Conservation (phyloP, 2,113 vertebrate species). For the Mobula hypostoma region DNA sequence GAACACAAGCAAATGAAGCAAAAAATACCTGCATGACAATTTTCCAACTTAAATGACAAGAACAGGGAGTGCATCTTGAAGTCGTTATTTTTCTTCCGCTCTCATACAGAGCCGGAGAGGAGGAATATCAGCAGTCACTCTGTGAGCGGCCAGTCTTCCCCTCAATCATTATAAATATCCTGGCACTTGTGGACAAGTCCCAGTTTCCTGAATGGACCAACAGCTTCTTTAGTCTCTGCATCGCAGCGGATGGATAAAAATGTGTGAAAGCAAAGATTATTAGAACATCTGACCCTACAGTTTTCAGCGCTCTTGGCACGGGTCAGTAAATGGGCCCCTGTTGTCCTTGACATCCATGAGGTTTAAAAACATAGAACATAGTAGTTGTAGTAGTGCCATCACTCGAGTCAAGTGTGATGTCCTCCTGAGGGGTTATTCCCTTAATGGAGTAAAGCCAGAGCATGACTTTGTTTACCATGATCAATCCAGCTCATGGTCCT, state of each 20-base stretch:
- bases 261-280: background rate
- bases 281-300: background rate
- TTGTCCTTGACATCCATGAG: background rate
- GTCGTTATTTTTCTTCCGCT: background rate
- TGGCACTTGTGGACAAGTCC: background rate
- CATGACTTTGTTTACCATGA: no score
- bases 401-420: no score
- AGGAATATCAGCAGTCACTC: background rate
- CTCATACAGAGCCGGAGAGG: background rate
- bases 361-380: background rate
- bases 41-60: background rate
- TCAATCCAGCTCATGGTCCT: no score
- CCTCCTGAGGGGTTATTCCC: no score
- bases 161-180: background rate
- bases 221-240: background rate
- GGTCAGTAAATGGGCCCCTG: background rate
- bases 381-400: no score
- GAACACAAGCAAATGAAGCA: background rate
- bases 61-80: background rate
- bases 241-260: background rate
- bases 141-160: background rate
- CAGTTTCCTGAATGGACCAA: background rate
- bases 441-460: no score
- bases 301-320: background rate
- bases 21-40: background rate